phyloP scores from a whole-genome alignment of 1,140 invertebrate genomes.

The Tribolium castaneum region DNA sequence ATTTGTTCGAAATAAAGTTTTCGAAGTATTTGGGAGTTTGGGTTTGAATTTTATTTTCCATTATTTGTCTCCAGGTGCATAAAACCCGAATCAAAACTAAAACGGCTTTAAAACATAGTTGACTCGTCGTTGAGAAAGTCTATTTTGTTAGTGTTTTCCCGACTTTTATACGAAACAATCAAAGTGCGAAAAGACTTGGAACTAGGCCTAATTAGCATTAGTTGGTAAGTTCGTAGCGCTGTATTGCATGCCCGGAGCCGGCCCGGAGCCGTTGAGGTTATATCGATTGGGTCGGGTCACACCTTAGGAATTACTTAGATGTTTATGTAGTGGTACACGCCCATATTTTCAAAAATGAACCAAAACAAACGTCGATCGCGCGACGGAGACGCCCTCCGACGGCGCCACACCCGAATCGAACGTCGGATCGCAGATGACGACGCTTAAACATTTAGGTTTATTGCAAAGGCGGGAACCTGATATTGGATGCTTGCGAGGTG shows the following conservation, averaged over 20 bases:
- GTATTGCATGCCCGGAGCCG: conserved; percentile 13
- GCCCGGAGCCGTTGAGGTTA: neutral
- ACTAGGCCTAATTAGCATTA: conserved; percentile 38
- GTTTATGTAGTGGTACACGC: conserved; percentile 46
- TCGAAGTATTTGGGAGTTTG: conserved; percentile 39
- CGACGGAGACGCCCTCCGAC: conserved; percentile 20
- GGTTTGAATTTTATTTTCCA: conserved; percentile 36
- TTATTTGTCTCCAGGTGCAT: conserved; percentile 44
- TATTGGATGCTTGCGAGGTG: neutral
- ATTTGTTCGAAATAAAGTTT: conserved; percentile 45
- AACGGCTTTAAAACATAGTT: conserved; percentile 37
- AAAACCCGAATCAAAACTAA: conserved; percentile 31
- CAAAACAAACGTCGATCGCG: conserved; percentile 52
- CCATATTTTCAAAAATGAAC: conserved; percentile 54
- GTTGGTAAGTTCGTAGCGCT: conserved; percentile 29
- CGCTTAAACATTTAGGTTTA: conserved; percentile 29
- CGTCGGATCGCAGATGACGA: conserved; percentile 8
- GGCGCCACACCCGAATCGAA: conserved; percentile 42
- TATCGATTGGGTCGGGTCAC: conserved; percentile 28
- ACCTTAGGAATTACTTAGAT: conserved; percentile 40
- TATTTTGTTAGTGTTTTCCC: conserved; percentile 46
- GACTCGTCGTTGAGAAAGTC: neutral
- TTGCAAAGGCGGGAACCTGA: neutral
- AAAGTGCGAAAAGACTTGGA: conserved; percentile 44
- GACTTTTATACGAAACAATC: conserved; percentile 5